A percentile compares a stretch with the other conserved stretches of the same genome.
phyloP scores from a whole-genome alignment of 2,797 vertebrate species.

The Sebastiscus albofasciatus region DNA sequence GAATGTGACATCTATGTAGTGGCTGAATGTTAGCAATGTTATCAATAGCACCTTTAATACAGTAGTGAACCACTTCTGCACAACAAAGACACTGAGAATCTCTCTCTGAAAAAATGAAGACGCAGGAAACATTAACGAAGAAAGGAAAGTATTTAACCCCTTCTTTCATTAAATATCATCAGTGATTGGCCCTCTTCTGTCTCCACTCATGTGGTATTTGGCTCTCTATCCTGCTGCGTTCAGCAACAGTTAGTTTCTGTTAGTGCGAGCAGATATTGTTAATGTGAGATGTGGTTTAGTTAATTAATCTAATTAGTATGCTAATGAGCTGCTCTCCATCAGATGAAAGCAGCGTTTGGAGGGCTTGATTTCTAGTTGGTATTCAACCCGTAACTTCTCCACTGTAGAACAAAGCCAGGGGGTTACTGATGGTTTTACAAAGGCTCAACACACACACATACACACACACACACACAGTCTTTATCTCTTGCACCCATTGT shows the following conservation, averaged over 20 bases:
- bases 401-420: conserved; percentile 58
- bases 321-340: conserved; percentile 68
- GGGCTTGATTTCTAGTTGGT: conserved; percentile 72
- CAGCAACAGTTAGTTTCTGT: conserved; percentile 59
- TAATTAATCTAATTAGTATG: conserved; percentile 78
- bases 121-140: neutral
- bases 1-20: too few relatives aligned
- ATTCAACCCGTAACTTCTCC: conserved; percentile 68
- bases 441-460: conserved; percentile 13
- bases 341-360: conserved; percentile 72
- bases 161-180: neutral
- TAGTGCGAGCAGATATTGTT: conserved; percentile 38
- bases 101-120: neutral
- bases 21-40: too few relatives aligned
- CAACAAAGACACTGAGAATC: neutral
- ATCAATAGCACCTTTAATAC: too few relatives aligned
- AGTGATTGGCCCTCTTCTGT: neutral
- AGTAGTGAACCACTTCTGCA: neutral
- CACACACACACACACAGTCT: conserved; percentile 3
- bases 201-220: neutral
- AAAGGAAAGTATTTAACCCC: neutral
- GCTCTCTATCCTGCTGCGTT: neutral
- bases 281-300: conserved; percentile 60
- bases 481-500: conserved; percentile 58
- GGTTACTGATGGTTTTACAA: conserved; percentile 55